Conservation (phyloP, 2,888 invertebrate genomes). For the Hecatera dysodea region DNA sequence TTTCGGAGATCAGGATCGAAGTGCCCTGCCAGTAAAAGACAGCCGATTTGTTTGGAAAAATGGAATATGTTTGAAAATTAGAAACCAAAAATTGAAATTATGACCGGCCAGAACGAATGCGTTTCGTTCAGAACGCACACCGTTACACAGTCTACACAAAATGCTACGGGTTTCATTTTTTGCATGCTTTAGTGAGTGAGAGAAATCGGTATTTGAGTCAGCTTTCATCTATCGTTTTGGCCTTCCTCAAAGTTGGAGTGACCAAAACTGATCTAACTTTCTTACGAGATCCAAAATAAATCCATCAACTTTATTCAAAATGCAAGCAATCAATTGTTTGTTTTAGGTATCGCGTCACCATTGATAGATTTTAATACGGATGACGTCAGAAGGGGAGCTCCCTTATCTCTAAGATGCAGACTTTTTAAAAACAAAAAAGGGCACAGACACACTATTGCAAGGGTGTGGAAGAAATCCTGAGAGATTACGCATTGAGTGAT, state of each 20-base stretch:
- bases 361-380: constrained; percentile 74
- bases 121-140: too few species aligned
- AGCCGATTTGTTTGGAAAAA: too few species aligned
- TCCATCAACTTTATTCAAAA: constrained; percentile 30
- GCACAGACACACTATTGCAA: constrained; percentile 77
- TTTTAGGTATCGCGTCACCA: constrained; percentile 61
- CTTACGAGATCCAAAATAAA: constrained; percentile 3
- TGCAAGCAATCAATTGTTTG: constrained; percentile 42
- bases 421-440: constrained; percentile 83
- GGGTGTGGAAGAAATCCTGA: constrained; percentile 84
- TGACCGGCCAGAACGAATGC: too few species aligned
- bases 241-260: background rate
- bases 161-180: background rate
- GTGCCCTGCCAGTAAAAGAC: too few species aligned
- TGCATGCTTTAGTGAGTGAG: background rate
- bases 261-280: background rate
- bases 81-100: too few species aligned
- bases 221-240: background rate
- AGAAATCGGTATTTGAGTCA: too few species aligned
- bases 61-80: too few species aligned
- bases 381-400: constrained; percentile 74
- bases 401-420: constrained; percentile 84
- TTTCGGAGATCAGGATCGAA: too few species aligned
- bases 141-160: too few species aligned
- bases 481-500: constrained; percentile 90